Evolutionary conservation across 1,140 invertebrate genomes (phyloP).

Genomic region (Samia ricini): DNA sequence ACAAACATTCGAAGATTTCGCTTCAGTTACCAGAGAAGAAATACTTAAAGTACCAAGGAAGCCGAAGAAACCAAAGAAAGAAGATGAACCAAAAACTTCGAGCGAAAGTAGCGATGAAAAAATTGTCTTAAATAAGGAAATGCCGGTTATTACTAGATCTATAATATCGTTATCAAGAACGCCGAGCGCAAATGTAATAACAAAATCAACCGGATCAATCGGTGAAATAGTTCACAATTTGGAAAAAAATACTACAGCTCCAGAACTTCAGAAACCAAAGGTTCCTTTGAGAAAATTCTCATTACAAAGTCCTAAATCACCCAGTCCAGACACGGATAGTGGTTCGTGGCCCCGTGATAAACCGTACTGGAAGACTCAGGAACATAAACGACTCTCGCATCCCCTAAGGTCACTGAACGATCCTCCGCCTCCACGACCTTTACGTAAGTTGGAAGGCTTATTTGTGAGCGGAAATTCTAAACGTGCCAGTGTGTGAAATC

Average conservation of each 20-base stretch:
- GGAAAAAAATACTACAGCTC: conserved; percentile 32
- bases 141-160: conserved; percentile 49
- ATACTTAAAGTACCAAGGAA: conserved; percentile 59
- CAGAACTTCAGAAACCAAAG: conserved; percentile 23
- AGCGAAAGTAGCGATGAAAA: background rate
- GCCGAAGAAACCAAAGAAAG: conserved; percentile 52
- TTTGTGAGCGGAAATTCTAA: conserved; percentile 36
- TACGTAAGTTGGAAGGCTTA: conserved; percentile 68
- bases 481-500: conserved; percentile 57
- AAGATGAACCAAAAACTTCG: conserved; percentile 14
- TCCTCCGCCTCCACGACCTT: conserved; percentile 43
- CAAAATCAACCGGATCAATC: conserved; percentile 34
- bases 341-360: conserved; percentile 50
- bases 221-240: conserved; percentile 44
- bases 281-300: conserved; percentile 45
- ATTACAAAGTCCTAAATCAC: conserved; percentile 36
- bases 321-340: conserved; percentile 36
- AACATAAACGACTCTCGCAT: conserved; percentile 67
- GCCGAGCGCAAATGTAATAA: conserved; percentile 48
- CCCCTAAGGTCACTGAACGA: conserved; percentile 63
- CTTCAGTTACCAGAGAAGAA: conserved; percentile 45
- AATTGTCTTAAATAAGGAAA: conserved; percentile 30
- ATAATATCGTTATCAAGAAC: conserved; percentile 57
- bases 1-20: conserved; percentile 40
- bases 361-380: conserved; percentile 64